Evolutionary conservation across 2,797 vertebrate genomes (phyloP).

Genomic region (Podarcis lilfordi): DNA sequence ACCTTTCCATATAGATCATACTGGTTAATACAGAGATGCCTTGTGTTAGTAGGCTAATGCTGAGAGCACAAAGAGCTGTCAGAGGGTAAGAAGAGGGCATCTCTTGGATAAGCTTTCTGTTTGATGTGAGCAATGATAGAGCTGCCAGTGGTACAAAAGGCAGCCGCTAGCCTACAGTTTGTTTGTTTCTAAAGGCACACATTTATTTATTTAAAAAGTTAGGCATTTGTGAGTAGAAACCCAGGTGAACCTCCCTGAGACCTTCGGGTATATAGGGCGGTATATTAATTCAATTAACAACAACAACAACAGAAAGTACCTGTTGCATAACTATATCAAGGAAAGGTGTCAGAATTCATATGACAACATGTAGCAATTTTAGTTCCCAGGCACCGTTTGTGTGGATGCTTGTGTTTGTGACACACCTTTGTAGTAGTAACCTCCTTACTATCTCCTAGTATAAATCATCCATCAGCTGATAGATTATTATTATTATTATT

Average conservation of each 20-base stretch:
- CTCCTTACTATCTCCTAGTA: background rate
- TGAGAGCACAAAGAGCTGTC: conserved; percentile 75
- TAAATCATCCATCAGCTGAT: too few relatives aligned
- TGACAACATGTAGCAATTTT: background rate
- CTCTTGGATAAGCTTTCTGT: conserved; percentile 84
- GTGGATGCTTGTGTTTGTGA: background rate
- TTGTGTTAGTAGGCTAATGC: conserved; percentile 74
- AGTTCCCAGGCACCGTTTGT: background rate
- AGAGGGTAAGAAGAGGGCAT: conserved; percentile 82
- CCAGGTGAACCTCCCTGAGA: background rate
- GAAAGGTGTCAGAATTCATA: conserved; percentile 33
- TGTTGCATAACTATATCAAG: background rate
- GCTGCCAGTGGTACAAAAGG: conserved; percentile 63
- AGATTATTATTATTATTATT: too few relatives aligned
- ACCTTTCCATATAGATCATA: conserved; percentile 63
- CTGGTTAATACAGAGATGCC: conserved; percentile 68
- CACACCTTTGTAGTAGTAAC: background rate
- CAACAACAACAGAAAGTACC: background rate
- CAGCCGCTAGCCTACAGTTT: conserved; percentile 54
- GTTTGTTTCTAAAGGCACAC: conserved; percentile 60
- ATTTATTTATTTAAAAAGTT: conserved; percentile 38
- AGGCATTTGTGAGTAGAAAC: background rate
- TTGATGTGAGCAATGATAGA: conserved; percentile 79
- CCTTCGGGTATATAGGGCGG: too few relatives aligned
- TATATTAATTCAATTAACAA: too few relatives aligned